Evolutionary conservation across 2,888 invertebrate species (phyloP), one percentile per base, ranked within the genome.

Genomic region (Mesochorus sp.): DNA sequence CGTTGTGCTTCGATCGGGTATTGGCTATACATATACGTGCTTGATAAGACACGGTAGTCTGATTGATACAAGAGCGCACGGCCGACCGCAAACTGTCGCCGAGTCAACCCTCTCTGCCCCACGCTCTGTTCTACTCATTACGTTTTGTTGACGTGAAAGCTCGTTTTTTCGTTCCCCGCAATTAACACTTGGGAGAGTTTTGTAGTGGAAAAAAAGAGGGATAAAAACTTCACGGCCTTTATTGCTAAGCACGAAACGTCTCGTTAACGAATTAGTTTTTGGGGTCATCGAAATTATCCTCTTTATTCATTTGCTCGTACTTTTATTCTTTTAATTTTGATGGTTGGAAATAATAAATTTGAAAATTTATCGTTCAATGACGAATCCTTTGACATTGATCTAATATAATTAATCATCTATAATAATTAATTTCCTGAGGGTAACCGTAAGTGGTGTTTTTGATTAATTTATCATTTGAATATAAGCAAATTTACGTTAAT

Each of bases 31-130:
- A n/a, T n/a, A 71, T 80, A 84, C 83, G 79, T 85, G 34, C 34
- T 14, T 85, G 85, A 80, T 84, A 86, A 88, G 88, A 88, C 87
- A 86, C 79, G 17, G 49, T 81, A 82, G 82, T 82, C 86, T 85
- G 87, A 88, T 87, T 87, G 88, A 88, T 88, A 88, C 84, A 14
- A 39, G 83, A 64, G 76, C 66, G 59, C 31, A 42, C 8, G 17
- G 17, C 42, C 42, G 31, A 57, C 28, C 24, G 37, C 3, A 51
- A 10, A 31, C 24, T 5, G n/a, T 3, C 66, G 17, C 14, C 5
- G 19, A 24, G 10, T 19, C 19, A 62, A 17, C 31, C 31, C 42
- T 28, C 53, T 28, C 5, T 17, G 28, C 14, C 10, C 24, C 2
- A 10, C 1, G 1, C 39, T 39, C 24, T 19, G 8, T 2, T 14